phyloP scores from a whole-genome alignment of 1,140 invertebrate species.

The Hycleus cichorii region DNA sequence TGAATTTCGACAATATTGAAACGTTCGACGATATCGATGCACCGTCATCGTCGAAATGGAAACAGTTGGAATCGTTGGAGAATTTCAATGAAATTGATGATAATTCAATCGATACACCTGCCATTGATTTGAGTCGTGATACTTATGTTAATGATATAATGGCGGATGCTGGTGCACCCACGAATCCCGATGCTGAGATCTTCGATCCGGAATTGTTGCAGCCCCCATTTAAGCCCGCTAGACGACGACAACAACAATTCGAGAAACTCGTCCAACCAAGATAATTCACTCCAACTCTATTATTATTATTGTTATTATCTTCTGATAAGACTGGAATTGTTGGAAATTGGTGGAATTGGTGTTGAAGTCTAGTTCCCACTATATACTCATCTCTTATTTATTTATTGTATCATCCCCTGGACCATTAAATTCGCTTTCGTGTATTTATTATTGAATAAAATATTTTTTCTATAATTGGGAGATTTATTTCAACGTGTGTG shows the following conservation, averaged over 20 bases:
- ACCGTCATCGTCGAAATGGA: not conserved
- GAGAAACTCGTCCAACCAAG: constrained; percentile 6
- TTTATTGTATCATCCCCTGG: too few relatives aligned
- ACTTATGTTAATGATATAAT: constrained; percentile 28
- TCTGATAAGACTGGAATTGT: too few relatives aligned
- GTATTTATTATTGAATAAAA: too few relatives aligned
- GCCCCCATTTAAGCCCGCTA: not conserved
- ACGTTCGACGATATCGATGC: constrained; percentile 24
- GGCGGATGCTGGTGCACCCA: constrained; percentile 19
- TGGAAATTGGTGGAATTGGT: too few relatives aligned
- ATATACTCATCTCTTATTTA: too few relatives aligned
- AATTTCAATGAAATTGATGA: constrained; percentile 21
- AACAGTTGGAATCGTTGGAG: not conserved
- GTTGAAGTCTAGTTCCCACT: too few relatives aligned
- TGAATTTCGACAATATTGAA: constrained; percentile 21
- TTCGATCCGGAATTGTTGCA: not conserved
- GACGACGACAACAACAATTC: not conserved
- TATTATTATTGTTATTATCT: too few relatives aligned
- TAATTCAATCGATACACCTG: constrained; percentile 5
- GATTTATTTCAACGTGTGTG: too few relatives aligned
- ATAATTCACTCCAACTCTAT: not conserved
- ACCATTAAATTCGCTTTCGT: too few relatives aligned
- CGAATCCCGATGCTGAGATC: constrained; percentile 28
- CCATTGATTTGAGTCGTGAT: constrained; percentile 22
- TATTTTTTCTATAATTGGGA: too few relatives aligned